phyloP scores from a whole-genome alignment of 1,140 invertebrate species.

The Drosophila sulfurigaster region DNA sequence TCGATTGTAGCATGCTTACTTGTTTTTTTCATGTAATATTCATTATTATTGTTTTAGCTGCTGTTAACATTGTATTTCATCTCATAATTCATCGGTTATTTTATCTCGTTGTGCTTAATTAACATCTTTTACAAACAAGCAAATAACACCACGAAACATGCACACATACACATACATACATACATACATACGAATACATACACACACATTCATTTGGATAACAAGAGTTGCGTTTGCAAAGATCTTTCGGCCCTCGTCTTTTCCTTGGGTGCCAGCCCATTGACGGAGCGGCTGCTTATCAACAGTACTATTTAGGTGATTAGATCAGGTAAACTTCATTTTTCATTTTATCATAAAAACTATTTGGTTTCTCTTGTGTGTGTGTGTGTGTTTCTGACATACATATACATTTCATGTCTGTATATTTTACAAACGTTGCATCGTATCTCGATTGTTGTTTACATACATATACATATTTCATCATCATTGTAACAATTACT shows the following conservation, averaged over 20 bases:
- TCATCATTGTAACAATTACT: background rate
- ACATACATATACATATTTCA: background rate
- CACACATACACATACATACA: constrained; percentile 16
- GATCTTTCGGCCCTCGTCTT: constrained; percentile 19
- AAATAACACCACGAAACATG: constrained; percentile 20
- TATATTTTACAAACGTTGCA: constrained; percentile 16
- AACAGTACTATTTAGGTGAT: background rate
- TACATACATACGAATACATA: constrained; percentile 4
- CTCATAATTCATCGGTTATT: constrained; percentile 25
- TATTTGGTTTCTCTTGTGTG: background rate
- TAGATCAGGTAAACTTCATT: background rate
- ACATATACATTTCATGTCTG: background rate
- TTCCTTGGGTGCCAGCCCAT: constrained; percentile 25
- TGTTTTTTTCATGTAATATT: constrained; percentile 7
- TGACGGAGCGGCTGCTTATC: constrained; percentile 16
- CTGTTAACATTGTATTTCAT: constrained; percentile 37
- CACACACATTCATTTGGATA: constrained; percentile 1
- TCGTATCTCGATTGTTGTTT: constrained; percentile 6
- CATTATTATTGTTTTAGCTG: constrained; percentile 35
- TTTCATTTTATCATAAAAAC: background rate
- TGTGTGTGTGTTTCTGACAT: background rate
- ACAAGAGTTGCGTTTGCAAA: constrained; percentile 17
- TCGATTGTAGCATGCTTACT: too few relatives aligned
- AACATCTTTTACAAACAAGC: constrained; percentile 27
- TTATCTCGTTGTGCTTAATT: constrained; percentile 45